Evolutionary conservation across 2,888 invertebrate species (phyloP), one percentile per base, ranked within the genome.

Genomic region (Plutella xylostella): DNA sequence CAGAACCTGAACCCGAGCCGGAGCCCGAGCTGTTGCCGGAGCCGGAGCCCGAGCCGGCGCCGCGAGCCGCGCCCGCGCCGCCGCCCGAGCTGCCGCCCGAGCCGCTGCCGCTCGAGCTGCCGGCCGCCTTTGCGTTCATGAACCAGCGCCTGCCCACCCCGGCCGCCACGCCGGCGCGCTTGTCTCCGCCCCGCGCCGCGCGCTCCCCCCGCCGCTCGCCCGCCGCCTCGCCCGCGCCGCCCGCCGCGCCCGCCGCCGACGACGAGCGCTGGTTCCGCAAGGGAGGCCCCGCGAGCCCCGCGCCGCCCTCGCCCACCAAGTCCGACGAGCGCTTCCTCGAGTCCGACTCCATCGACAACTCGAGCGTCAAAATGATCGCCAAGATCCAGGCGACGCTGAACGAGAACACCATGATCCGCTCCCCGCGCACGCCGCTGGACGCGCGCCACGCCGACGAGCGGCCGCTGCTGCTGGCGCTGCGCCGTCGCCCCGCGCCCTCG

Each of bases 1-100:
- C 87, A 2, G 59, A 89, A 41, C 88, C 89, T 28, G 53, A 85
- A 85, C 53, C 61, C 89, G 37, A 87, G 80, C 49, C 85, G 78
- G 55, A 73, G 14, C 18, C 12, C 4, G 78, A 41, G 86, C 85
- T n/a, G 56, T 77, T 79, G 49, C 68, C 79, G 35, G 70, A 67
- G 48, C 72, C 64, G 46, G 45, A 37, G 63, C 44, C 55, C 65
- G 44, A 68, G 60, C 43, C 56, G 47, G 44, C 48, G 43, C 28
- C 40, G 3, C 25, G 25, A 48, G 48, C 68, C 25, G 25, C 25
- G 25, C 9, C 25, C 25, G 25, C 25, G 25, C 25, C 25, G 6
- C 6, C 5, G 25, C 5, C 6, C 5, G 25, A 25, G 25, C 25
- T 5, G 9, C 25, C 6, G 25, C 25, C 25, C 25, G 25, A 7